Evolutionary conservation across 2,113 vertebrate genomes (phyloP).

Genomic region (Microcebus jonahi): DNA sequence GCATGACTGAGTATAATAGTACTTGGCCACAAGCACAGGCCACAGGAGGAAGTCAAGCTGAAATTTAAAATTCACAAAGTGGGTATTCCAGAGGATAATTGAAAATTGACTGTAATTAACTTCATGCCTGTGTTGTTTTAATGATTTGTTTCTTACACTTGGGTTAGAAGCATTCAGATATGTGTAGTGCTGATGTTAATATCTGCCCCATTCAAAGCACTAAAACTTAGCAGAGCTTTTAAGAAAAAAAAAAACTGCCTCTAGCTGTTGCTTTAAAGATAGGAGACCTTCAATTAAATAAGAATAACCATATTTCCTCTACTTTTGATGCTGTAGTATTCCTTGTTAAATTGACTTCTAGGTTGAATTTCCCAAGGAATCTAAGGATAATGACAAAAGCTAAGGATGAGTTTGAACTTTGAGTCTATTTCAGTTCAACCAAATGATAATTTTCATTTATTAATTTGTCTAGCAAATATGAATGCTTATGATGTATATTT

Average conservation of each 20-base stretch:
- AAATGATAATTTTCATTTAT: neutral
- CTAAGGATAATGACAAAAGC: conserved; percentile 25
- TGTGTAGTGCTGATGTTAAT: neutral
- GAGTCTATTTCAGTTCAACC: neutral
- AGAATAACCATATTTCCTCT: neutral
- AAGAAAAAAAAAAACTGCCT: neutral
- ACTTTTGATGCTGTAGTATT: neutral
- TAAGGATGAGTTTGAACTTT: neutral
- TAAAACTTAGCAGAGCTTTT: neutral
- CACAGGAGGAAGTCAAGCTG: neutral
- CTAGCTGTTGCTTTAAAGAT: neutral
- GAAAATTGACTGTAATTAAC: conserved; percentile 27
- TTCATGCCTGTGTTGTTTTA: neutral
- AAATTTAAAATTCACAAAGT: conserved; percentile 7
- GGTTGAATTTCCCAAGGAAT: neutral
- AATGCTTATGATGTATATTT: neutral
- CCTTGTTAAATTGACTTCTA: neutral
- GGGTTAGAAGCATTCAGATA: neutral
- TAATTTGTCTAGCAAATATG: neutral
- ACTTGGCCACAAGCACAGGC: neutral
- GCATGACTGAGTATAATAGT: neutral
- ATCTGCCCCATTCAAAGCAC: neutral
- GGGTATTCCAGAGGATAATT: conserved; percentile 10
- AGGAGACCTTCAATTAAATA: neutral
- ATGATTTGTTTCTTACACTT: conserved; percentile 10